Percentiles rank a stretch among this genome's conserved stretches.
phyloP scores from a whole-genome alignment of 2,113 vertebrate genomes.

The Colaptes auratus region DNA sequence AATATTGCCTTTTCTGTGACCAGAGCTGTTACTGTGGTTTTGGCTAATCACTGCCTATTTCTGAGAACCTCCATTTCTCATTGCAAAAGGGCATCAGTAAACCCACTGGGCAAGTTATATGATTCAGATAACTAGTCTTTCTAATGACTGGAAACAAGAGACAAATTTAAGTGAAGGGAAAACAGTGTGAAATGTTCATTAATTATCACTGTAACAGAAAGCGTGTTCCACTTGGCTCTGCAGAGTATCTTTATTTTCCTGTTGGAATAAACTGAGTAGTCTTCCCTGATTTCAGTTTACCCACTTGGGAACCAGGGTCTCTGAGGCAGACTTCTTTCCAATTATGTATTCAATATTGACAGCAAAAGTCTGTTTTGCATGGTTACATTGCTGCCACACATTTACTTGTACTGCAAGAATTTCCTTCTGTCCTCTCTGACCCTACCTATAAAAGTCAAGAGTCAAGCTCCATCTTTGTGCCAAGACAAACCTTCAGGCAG shows the following conservation, averaged over 20 bases:
- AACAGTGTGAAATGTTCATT: slow-evolving; percentile 1
- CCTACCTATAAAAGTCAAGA: background rate
- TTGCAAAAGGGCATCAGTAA: background rate
- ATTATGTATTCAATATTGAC: background rate
- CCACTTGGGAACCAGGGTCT: background rate
- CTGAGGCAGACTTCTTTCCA: background rate
- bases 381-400: background rate
- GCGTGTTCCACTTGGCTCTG: background rate
- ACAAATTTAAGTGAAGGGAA: background rate
- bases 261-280: background rate
- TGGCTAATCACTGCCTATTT: background rate
- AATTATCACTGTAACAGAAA: background rate
- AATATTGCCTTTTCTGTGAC: background rate
- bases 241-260: background rate
- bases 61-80: background rate
- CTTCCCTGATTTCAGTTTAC: background rate
- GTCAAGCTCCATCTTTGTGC: background rate
- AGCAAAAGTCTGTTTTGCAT: background rate
- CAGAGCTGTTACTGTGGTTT: background rate
- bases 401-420: background rate
- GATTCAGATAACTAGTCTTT: background rate
- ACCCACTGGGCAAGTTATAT: background rate
- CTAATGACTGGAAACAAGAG: background rate
- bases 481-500: slow-evolving; percentile 8
- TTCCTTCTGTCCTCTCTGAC: background rate